phyloP scores from a whole-genome alignment of 2,113 vertebrate genomes.

The Jacana jacana region DNA sequence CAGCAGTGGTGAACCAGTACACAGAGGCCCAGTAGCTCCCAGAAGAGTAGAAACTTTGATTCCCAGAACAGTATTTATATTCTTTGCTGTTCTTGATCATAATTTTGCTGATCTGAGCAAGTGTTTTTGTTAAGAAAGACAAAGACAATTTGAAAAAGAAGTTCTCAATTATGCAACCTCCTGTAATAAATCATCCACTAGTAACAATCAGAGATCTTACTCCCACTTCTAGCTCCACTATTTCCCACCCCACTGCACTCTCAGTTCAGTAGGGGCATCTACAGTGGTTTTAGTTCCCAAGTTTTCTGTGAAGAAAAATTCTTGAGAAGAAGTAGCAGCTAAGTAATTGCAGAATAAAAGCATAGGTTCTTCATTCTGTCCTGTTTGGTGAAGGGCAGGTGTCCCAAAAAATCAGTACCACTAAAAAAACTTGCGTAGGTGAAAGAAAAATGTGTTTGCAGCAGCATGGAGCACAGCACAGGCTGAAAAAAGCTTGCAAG shows the following conservation, averaged over 20 bases:
- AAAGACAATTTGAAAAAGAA: neutral
- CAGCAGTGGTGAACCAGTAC: neutral
- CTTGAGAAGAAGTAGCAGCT: neutral
- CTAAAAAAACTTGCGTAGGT: neutral
- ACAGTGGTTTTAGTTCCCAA: fast-evolving
- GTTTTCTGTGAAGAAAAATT: neutral
- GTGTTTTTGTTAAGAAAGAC: neutral
- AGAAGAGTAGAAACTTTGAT: neutral
- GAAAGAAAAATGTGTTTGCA: neutral
- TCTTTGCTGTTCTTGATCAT: neutral
- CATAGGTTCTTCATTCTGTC: neutral
- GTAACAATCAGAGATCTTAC: neutral
- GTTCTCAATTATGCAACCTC: neutral
- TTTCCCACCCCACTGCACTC: neutral
- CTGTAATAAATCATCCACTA: neutral
- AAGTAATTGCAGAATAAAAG: fast-evolving
- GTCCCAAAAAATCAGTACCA: neutral
- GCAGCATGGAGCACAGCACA: neutral
- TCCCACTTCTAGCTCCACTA: neutral
- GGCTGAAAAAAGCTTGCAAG: neutral
- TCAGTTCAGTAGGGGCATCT: neutral
- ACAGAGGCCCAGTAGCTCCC: neutral
- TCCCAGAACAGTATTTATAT: neutral
- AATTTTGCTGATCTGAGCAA: neutral
- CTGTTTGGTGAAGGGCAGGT: neutral